These are phyloP conservation scores for Rhegmatorhina hoffmannsi DNA, from an alignment of 2,113 vertebrate genomes.

Conservation along the genomic window DNA sequence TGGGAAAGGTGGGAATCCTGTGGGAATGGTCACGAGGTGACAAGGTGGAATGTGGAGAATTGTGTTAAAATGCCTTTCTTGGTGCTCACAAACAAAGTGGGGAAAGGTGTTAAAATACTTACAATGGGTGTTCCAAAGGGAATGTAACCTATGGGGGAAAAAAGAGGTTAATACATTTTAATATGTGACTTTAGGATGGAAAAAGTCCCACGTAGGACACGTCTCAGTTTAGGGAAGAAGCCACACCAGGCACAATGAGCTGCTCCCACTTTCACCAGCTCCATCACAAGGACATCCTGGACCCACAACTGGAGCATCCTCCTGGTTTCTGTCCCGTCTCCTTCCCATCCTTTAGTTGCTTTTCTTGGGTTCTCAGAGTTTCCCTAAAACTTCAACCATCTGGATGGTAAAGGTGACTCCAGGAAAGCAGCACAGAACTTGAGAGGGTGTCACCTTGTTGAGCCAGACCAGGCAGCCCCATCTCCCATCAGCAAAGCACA, in stretches of 20 bases:
- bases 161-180: not conserved
- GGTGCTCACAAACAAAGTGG: not conserved
- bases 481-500: not conserved
- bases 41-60: not conserved
- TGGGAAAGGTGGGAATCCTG: not conserved
- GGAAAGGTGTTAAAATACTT: constrained; percentile 61
- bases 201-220: not conserved
- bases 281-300: rapidly evolving
- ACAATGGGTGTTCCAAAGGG: constrained; percentile 95
- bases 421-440: not conserved
- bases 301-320: not conserved
- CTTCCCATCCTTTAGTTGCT: not conserved
- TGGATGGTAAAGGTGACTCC: not conserved
- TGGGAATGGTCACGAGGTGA: rapidly evolving
- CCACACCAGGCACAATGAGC: not conserved
- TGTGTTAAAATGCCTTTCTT: not conserved
- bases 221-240: not conserved
- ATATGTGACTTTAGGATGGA: rapidly evolving
- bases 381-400: not conserved
- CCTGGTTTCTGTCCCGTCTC: not conserved
- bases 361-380: not conserved
- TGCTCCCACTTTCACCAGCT: not conserved
- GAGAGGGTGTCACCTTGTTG: not conserved
- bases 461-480: not conserved
- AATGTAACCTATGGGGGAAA: constrained; percentile 83